Percentiles rank a stretch among this genome's conserved stretches.
Conservation (phyloP, 2,113 vertebrate species). For the Psilopogon haemacephalus region DNA sequence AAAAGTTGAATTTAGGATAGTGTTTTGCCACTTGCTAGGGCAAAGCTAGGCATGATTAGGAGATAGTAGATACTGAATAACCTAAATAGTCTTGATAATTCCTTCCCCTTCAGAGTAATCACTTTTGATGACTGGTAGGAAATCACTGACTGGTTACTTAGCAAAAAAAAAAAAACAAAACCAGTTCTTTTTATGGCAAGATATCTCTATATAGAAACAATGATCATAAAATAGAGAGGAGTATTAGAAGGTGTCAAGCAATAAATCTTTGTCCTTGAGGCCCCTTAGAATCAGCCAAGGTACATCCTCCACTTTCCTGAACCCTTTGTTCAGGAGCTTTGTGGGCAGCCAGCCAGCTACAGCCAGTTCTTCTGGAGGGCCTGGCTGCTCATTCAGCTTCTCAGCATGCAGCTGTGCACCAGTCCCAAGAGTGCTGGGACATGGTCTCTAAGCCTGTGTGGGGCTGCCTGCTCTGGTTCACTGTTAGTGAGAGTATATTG, state of each 20-base stretch:
- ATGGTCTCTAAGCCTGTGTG: accelerated
- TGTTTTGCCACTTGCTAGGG: neutral
- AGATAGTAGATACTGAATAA: neutral
- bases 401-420: neutral
- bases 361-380: neutral
- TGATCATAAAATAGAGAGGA: neutral
- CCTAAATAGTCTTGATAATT: neutral
- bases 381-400: neutral
- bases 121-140: neutral
- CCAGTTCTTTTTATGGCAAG: neutral
- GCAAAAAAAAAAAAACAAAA: no score
- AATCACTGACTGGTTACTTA: neutral
- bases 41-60: neutral
- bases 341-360: neutral
- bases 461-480: neutral
- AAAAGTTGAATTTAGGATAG: neutral
- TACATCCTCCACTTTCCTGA: neutral
- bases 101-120: neutral
- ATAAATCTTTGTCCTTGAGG: neutral
- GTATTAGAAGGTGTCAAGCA: accelerated
- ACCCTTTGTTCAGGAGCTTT: neutral
- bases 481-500: accelerated
- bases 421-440: neutral
- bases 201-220: neutral
- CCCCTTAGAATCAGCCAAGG: neutral